Percentiles rank a stretch among this genome's conserved stretches.
These are phyloP conservation scores for Aegithalos caudatus DNA, from an alignment of 2,113 vertebrate species.

Conservation along the genomic window DNA sequence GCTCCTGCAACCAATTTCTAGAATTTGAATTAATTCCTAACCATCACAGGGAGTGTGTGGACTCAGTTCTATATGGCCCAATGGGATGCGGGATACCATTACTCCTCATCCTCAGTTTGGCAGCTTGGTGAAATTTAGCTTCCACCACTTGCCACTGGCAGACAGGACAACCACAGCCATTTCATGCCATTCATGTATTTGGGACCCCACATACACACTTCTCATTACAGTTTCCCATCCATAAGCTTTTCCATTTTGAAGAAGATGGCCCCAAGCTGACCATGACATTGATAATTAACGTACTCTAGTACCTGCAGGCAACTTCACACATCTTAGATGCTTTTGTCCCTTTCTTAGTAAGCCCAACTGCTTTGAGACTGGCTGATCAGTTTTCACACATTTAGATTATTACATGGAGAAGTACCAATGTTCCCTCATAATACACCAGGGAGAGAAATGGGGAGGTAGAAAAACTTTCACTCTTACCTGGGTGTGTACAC, in stretches of 20 bases:
- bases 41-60: background rate
- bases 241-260: background rate
- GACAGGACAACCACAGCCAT: background rate
- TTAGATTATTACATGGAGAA: background rate
- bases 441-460: background rate
- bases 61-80: background rate
- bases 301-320: background rate
- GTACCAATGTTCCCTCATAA: background rate
- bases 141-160: background rate
- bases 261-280: background rate
- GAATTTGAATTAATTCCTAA: background rate
- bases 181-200: background rate
- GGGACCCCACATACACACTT: background rate
- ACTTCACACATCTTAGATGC: background rate
- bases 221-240: background rate
- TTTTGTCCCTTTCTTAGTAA: background rate
- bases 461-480: background rate
- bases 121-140: background rate
- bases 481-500: background rate
- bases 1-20: background rate
- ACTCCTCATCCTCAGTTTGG: background rate
- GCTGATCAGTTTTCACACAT: background rate
- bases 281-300: accelerated
- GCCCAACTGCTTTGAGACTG: background rate
- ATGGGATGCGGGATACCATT: background rate